These are phyloP conservation scores for Pseudoatta argentina DNA, from an alignment of 1,140 invertebrate genomes.

Conservation along the genomic window DNA sequence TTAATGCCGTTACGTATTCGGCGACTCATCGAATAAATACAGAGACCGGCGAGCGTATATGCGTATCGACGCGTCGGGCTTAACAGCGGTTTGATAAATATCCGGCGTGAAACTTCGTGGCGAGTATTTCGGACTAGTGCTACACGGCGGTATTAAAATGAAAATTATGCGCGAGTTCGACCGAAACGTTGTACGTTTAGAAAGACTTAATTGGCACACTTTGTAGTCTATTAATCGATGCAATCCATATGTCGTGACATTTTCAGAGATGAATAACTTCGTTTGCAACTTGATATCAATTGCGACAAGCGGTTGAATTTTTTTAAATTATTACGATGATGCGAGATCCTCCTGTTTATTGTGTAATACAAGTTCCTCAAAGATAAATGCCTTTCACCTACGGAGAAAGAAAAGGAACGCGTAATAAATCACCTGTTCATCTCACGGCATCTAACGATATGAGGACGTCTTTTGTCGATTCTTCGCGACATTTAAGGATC, in stretches of 20 bases:
- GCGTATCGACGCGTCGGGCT: constrained; percentile 30
- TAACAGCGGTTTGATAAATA: constrained; percentile 63
- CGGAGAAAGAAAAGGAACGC: neutral
- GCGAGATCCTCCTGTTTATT: neutral
- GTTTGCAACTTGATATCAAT: neutral
- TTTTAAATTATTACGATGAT: neutral
- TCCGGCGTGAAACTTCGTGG: constrained; percentile 19
- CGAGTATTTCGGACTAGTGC: constrained; percentile 16
- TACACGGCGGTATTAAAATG: constrained; percentile 30
- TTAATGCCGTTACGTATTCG: constrained; percentile 72
- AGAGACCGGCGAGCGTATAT: constrained; percentile 1
- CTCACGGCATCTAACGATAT: neutral
- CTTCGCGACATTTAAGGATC: neutral
- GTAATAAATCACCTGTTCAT: neutral
- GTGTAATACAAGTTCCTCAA: neutral
- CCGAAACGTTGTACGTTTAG: constrained; percentile 1
- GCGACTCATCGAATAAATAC: constrained; percentile 67
- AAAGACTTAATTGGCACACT: neutral
- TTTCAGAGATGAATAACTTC: neutral
- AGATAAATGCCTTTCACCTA: neutral
- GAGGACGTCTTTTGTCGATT: neutral
- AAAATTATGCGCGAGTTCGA: constrained; percentile 21
- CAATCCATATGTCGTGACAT: neutral
- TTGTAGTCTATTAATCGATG: constrained; percentile 25
- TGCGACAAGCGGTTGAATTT: neutral